Evolutionary conservation across 2,797 vertebrate genomes (phyloP), one percentile per base, ranked within the genome.

Genomic region (Dryobates pubescens): DNA sequence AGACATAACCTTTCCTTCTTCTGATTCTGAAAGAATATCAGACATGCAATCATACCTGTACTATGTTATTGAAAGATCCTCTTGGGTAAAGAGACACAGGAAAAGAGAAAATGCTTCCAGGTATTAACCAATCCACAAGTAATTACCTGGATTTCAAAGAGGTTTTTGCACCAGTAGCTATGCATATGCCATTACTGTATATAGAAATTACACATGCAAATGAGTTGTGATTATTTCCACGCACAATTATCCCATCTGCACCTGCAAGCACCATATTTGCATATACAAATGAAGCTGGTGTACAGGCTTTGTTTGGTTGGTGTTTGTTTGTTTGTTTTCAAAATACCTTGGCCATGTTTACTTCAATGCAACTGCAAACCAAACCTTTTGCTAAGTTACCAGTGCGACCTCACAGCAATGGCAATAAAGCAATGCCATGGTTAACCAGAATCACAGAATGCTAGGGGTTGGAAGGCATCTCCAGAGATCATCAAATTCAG

Each of bases 131-230:
- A 59, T 30, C 32, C 29, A 75, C 57, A 88, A 77, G 62, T 5
- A 71, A 85, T 54, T 86, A 59, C 14, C 63, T 41, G 30, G 19
- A 69, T 82, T 72, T 34, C 56, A 72, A 41, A 45, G 15, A 73
- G 36, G 41, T 26, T 78, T 79, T 71, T 87, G 51, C 81, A 90
- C 17, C 61, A 85, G 58, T 10, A 69, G 62, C 69, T 84, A 67
- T 41, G 65, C 72, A 80, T 22, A 71, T 80, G 63, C 43, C 90
- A 87, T 72, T 75, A 41, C 65, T 67, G 69, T 41, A 63, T 43
- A 41, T 13, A 85, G 32, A 70, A 76, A 96, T 89, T 85, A 88
- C 17, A 86, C 65, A 90, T 90, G 91, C 84, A 94, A 93, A 93
- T 93, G 59, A 72, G 57, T 61, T 81, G 67, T 81, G 91, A 88